Evolutionary conservation across 2,113 vertebrate species (phyloP), one percentile per base, ranked within the genome.

Genomic region (Piprites chloris): DNA sequence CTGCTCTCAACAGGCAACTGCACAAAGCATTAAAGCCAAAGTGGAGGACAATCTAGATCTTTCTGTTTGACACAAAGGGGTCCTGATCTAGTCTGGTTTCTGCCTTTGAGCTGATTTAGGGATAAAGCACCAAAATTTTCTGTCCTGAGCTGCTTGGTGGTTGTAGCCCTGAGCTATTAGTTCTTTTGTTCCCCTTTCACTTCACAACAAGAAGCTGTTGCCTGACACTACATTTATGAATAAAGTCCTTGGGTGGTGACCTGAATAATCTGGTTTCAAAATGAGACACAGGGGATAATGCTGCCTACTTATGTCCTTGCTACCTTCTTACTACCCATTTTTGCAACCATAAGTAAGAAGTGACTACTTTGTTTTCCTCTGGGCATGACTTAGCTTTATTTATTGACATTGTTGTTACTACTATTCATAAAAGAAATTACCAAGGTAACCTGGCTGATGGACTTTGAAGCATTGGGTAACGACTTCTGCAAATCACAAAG

Each of bases 391-490:
- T 66, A 71, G 9, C 42, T 96, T 95, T 80, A 84, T 92, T 95
- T 95, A 90, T 61, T 90, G 83, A 24, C 59, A 33, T 50, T 17
- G 28, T 52, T 83, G 49, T 67, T 95, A 84, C 73, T 93, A 39
- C 22, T 77, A 68, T 93, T 87, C 85, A 89, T 91, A 90, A 93
- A 93, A 85, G 68, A 83, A 87, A 93, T 93, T 77, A 67, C 84
- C 80, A 92, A 78, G 89, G 95, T 89, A 89, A 77, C 66, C 61
- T 72, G 56, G 49, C 73, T 92, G 89, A 67, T 65, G 44, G 93
- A 78, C 80, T 91, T 92, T 32, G 66, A 87, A 71, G 76, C 26
- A 21, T 75, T 94, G 78, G 69, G 32, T 77, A 95, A 92, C 66
- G 89, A 91, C 50, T 90, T 86, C 56, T 52, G 52, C 76, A 96